These are phyloP conservation scores for Arctia plantaginis DNA, from an alignment of 2,888 invertebrate species.

Conservation along the genomic window DNA sequence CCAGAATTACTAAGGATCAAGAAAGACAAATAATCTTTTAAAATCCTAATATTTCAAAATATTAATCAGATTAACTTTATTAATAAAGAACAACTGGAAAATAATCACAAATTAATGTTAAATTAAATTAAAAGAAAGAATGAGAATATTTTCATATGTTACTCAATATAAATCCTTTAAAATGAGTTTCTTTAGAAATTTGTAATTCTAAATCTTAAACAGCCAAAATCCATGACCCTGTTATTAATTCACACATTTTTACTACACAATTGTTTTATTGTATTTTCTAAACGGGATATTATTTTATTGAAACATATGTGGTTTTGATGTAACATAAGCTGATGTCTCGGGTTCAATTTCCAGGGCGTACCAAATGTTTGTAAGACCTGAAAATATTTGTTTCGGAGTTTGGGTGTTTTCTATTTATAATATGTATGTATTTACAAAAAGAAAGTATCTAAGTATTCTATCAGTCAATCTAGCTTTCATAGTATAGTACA, in stretches of 20 bases:
- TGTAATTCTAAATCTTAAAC: background rate
- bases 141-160: background rate
- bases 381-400: too few relatives aligned
- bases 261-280: background rate
- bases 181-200: background rate
- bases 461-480: too few relatives aligned
- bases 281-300: background rate
- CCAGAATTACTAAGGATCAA: background rate
- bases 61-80: background rate
- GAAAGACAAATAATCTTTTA: too few relatives aligned
- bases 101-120: background rate
- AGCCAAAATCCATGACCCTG: background rate
- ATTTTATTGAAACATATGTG: background rate
- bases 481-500: too few relatives aligned
- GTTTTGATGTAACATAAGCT: background rate
- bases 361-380: too few relatives aligned
- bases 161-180: background rate
- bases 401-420: too few relatives aligned
- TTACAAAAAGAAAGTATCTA: too few relatives aligned
- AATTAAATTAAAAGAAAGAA: background rate
- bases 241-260: background rate
- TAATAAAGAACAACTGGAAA: background rate
- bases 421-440: too few relatives aligned
- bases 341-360: too few relatives aligned
- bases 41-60: background rate